Evolutionary conservation across 2,113 vertebrate species (phyloP).

Genomic region (Platysternon megacephalum): DNA sequence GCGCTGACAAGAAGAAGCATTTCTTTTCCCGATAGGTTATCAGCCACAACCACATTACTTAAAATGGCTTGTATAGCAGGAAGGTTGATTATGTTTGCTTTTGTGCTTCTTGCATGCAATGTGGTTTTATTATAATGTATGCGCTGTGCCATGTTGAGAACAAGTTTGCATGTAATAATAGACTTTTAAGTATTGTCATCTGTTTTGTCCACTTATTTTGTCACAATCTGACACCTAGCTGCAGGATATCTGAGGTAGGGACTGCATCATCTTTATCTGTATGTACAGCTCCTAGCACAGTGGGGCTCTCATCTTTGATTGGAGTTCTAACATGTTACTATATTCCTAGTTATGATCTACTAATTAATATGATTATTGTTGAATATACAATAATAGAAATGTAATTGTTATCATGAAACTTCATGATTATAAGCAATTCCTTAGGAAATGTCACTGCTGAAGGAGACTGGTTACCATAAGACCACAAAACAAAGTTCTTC

Average conservation of each 20-base stretch:
- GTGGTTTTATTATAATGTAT: background rate
- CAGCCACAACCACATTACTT: slow-evolving; percentile 38
- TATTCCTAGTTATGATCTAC: background rate
- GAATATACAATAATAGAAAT: background rate
- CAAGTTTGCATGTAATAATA: background rate
- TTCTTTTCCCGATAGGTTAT: slow-evolving; percentile 60
- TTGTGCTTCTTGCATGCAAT: background rate
- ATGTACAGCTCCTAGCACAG: background rate
- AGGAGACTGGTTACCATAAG: background rate
- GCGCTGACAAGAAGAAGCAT: slow-evolving; percentile 32
- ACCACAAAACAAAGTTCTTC: background rate
- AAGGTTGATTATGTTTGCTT: slow-evolving; percentile 22
- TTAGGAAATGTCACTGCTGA: no score
- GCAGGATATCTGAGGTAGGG: background rate
- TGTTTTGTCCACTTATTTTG: background rate
- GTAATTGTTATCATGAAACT: background rate
- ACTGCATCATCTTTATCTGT: background rate
- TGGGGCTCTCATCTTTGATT: background rate
- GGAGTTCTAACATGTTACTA: background rate
- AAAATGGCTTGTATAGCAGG: background rate
- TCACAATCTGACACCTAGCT: background rate
- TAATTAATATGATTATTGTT: background rate
- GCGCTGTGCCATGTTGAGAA: background rate
- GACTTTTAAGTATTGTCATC: background rate
- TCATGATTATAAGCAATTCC: background rate